These are phyloP conservation scores for Gonioctena quinquepunctata DNA, from an alignment of 1,140 invertebrate genomes.

Conservation along the genomic window DNA sequence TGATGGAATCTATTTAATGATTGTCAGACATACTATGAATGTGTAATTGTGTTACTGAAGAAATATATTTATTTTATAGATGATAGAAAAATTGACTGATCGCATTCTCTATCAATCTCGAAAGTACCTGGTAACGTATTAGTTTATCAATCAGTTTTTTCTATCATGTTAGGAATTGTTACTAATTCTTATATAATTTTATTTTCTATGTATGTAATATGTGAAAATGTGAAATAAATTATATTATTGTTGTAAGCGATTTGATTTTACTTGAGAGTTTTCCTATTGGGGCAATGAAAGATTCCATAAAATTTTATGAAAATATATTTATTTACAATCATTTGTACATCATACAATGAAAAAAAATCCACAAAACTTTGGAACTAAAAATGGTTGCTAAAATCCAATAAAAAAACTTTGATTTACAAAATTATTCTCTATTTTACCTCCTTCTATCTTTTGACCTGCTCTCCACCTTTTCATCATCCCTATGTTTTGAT, in stretches of 20 bases:
- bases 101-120: background rate
- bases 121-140: background rate
- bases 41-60: background rate
- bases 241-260: background rate
- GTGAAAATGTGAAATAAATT: background rate
- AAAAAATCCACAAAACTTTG: background rate
- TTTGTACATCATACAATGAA: background rate
- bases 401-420: background rate
- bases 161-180: background rate
- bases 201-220: constrained; percentile 14
- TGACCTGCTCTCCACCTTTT: constrained; percentile 52
- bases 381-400: background rate
- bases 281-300: background rate
- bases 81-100: background rate
- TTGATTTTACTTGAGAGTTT: background rate
- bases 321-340: constrained; percentile 3
- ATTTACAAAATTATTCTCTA: background rate
- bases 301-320: background rate
- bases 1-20: background rate
- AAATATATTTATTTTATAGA: background rate
- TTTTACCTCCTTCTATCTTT: constrained; percentile 55
- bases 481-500: constrained; percentile 50
- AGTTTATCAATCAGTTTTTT: background rate
- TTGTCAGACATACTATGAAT: background rate
- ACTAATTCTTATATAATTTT: constrained; percentile 19